Percentiles rank a stretch among this genome's conserved stretches.
Conservation (phyloP, 1,140 invertebrate genomes). For the Apolygus lucorum region DNA sequence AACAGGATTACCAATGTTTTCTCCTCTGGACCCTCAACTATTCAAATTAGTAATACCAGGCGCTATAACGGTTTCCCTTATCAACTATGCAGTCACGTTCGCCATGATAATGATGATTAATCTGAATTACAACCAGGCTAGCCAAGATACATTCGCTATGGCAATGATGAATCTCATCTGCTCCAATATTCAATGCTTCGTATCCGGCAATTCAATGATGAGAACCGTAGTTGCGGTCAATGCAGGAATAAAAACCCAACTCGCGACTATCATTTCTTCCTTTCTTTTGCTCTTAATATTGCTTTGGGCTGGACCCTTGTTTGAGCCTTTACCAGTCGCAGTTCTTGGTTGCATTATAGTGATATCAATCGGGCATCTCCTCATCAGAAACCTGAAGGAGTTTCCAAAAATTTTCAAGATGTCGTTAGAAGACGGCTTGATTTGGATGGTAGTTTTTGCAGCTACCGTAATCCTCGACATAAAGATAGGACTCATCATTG, state of each 20-base stretch:
- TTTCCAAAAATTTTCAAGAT: background rate
- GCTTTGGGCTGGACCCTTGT: conserved; percentile 25
- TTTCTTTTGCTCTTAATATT: conserved; percentile 18
- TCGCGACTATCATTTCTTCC: conserved; percentile 16
- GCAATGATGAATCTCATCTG: conserved; percentile 19
- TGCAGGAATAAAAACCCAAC: conserved; percentile 17
- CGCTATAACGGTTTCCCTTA: conserved; percentile 17
- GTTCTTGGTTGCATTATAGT: conserved; percentile 26
- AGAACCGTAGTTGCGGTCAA: conserved; percentile 22
- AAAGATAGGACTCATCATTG: conserved; percentile 19
- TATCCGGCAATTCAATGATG: conserved; percentile 28
- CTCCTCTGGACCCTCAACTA: background rate
- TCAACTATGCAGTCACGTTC: conserved; percentile 21
- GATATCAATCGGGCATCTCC: conserved; percentile 2
- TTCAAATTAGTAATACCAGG: background rate
- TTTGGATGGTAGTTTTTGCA: conserved; percentile 15
- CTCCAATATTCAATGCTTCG: conserved; percentile 23
- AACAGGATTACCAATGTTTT: conserved; percentile 15
- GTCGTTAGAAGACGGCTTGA: conserved; percentile 17
- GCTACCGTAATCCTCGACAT: conserved; percentile 14
- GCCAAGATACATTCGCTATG: conserved; percentile 26
- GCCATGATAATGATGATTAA: conserved; percentile 23
- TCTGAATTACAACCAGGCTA: background rate
- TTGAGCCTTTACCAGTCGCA: conserved; percentile 19
- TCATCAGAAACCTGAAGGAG: conserved; percentile 5